phyloP scores from a whole-genome alignment of 1,140 invertebrate species.

The Drosophila insularis region DNA sequence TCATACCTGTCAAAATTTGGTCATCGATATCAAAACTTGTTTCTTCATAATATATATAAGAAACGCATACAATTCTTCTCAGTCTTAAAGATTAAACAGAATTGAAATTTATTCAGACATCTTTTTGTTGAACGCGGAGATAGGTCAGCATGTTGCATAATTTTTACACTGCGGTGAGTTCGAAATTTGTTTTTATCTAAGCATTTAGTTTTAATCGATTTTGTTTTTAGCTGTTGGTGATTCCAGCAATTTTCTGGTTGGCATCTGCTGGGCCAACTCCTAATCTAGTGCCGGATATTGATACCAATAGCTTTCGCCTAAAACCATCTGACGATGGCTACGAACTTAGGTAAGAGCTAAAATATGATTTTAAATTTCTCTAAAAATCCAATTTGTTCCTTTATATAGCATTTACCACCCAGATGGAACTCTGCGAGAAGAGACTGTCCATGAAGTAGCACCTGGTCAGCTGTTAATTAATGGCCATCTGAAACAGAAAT shows the following conservation, averaged over 20 bases:
- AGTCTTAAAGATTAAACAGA: conserved; percentile 15
- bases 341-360: background rate
- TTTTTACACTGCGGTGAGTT: conserved; percentile 33
- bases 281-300: conserved; percentile 20
- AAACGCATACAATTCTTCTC: background rate
- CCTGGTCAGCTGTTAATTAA: conserved; percentile 35
- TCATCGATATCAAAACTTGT: background rate
- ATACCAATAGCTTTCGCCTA: conserved; percentile 4
- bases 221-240: conserved; percentile 16
- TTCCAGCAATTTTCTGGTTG: conserved; percentile 14
- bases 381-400: background rate
- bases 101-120: conserved; percentile 4
- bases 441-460: conserved; percentile 36
- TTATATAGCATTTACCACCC: conserved; percentile 32
- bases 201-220: too few species aligned
- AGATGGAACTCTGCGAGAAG: conserved; percentile 13
- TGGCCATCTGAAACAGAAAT: conserved; percentile 29
- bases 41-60: background rate
- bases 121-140: conserved; percentile 20
- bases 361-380: background rate
- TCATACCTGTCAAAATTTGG: too few species aligned
- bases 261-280: background rate
- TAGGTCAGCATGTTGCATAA: conserved; percentile 30
- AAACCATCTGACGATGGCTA: conserved; percentile 26
- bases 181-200: background rate